Base-by-base conservation (phyloP, 2,888 invertebrate species). In the Gortyna flavago region DNA sequence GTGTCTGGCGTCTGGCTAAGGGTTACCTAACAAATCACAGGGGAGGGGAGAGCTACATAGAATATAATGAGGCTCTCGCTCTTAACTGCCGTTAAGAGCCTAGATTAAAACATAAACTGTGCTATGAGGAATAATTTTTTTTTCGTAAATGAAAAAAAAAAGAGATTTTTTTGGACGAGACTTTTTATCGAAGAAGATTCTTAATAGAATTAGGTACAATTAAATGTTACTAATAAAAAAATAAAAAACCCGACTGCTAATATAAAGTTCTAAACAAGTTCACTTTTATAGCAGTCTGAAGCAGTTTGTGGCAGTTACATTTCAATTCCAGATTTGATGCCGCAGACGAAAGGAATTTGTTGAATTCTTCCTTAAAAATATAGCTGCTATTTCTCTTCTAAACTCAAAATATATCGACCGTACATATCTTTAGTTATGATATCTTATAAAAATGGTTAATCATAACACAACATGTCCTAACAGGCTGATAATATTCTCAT, bases 51-150 rank as follows among this genome's bases (percentile, higher is more conserved):
- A 35, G 8, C n/a, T 51, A 73, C 62, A 51, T n/a, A 13, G 9
- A 72, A 65, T 65, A 29, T 78, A 71, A 79, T n/a, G 44, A 64
- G 51, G 9, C 35, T 38, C 48, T 44, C 38, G 16, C 51, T 44
- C 57, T 25, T 35, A 8, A 4, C 61, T 35, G 32, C 38, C 57
- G 18, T 70, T 62, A 54, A 38, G 25, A 38, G 61, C 32, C 13
- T 48, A 76, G 21, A 59, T 64, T 68, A 59, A 68, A 81, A 71
- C 29, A 25, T 29, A 68, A 69, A 66, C 67, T 67, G 70, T 62
- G 32, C 77, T 38, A 35, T 29, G 65, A n/a, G 38, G 1, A 79
- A 57, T 9, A 57, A n/a, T 21, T n/a, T 32, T n/a, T 81, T 78
- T 61, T 48, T 6, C 16, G 8, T 21, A 4, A 57, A 71, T 16